phyloP scores from a whole-genome alignment of 2,888 invertebrate species.

The Taenaris catops region DNA sequence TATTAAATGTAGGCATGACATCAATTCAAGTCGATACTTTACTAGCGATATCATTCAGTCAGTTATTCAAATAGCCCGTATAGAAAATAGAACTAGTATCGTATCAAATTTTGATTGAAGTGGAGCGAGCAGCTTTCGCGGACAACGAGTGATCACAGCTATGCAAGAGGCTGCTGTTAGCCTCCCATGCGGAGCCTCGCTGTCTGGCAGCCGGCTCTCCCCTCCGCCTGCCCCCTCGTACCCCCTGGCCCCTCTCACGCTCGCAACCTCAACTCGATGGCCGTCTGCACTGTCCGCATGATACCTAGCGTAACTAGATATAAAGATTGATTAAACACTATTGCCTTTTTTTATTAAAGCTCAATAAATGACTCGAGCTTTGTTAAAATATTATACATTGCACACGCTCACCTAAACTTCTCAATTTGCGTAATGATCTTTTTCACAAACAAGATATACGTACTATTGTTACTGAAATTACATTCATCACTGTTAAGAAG shows the following conservation, averaged over 20 bases:
- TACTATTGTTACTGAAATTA: too few species aligned
- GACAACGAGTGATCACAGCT: constrained; percentile 41
- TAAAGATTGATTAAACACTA: constrained; percentile 14
- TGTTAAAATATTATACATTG: too few species aligned
- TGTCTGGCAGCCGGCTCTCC: constrained; percentile 69
- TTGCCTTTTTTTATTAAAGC: constrained; percentile 1
- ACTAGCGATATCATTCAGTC: neutral
- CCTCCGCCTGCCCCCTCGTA: constrained; percentile 30
- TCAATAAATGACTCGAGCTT: neutral
- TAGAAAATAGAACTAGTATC: constrained; percentile 1
- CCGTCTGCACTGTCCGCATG: constrained; percentile 35
- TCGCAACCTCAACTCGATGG: constrained; percentile 15
- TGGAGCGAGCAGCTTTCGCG: constrained; percentile 61
- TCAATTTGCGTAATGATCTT: too few species aligned
- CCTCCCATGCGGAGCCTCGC: constrained; percentile 79
- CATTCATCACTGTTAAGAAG: too few species aligned
- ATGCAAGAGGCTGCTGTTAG: constrained; percentile 72
- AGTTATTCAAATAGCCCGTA: constrained; percentile 9
- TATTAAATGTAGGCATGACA: constrained; percentile 4
- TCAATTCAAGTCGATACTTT: constrained; percentile 2
- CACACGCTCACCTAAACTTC: too few species aligned
- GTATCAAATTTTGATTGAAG: constrained; percentile 51
- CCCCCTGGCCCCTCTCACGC: constrained; percentile 24
- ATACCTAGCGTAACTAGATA: constrained; percentile 60
- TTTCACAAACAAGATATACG: too few species aligned